A percentile compares a stretch with the other conserved stretches of the same genome.
Conservation (phyloP, 2,113 vertebrate genomes). For the human region GRCh38 chr2:225245001-225245500, state of each 20-base stretch:
- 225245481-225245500: background rate
- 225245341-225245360: background rate
- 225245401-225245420: background rate
- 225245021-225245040: background rate
- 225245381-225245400: background rate
- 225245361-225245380: background rate
- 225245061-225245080: background rate
- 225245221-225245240: background rate
- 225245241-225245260: background rate
- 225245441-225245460: background rate
- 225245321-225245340: background rate
- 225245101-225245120: background rate
- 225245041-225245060: background rate
- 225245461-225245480: background rate
- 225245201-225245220: background rate
- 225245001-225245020: background rate
- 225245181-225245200: background rate
- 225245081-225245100: background rate
- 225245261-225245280: background rate
- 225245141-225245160: background rate
- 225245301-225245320: background rate
- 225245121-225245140: background rate
- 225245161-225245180: background rate
- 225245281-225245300: background rate
- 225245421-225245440: background rate